Conservation (phyloP, 2,888 invertebrate genomes). For the Agapostemon virescens region DNA sequence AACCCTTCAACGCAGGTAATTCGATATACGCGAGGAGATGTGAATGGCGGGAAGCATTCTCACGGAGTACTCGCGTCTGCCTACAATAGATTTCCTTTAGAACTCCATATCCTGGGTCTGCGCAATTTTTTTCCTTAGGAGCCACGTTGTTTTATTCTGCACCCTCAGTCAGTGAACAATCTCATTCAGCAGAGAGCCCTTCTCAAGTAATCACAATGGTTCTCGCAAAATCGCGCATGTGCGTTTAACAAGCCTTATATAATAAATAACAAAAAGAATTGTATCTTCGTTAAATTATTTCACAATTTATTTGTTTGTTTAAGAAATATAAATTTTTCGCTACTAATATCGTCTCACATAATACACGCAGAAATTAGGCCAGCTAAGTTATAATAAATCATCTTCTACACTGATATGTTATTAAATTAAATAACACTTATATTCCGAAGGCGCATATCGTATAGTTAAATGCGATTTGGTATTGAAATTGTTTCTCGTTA, state of each 20-base stretch:
- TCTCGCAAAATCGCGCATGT: neutral
- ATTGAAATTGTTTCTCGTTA: neutral
- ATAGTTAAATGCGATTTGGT: neutral
- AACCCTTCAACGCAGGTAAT: slow-evolving; percentile 64
- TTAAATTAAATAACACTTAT: slow-evolving; percentile 12
- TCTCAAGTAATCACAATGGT: neutral
- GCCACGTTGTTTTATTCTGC: slow-evolving; percentile 35
- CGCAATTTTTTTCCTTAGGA: slow-evolving; percentile 24
- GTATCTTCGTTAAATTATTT: slow-evolving; percentile 9
- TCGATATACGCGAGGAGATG: slow-evolving; percentile 58
- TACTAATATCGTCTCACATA: slow-evolving; percentile 17
- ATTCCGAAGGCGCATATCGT: neutral
- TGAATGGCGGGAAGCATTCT: slow-evolving; percentile 59
- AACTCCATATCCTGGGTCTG: slow-evolving; percentile 42
- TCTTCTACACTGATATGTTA: slow-evolving; percentile 1
- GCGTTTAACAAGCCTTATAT: neutral
- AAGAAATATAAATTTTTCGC: slow-evolving; percentile 42
- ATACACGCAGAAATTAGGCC: slow-evolving; percentile 22
- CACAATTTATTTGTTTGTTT: slow-evolving; percentile 37
- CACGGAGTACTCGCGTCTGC: slow-evolving; percentile 39
- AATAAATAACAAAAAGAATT: slow-evolving; percentile 8
- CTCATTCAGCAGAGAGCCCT: slow-evolving; percentile 16
- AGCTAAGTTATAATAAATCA: slow-evolving; percentile 24
- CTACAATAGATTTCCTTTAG: slow-evolving; percentile 49
- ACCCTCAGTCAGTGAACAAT: slow-evolving; percentile 16